phyloP scores from a whole-genome alignment of 2,797 vertebrate genomes.

The Macroramphosus scolopax region DNA sequence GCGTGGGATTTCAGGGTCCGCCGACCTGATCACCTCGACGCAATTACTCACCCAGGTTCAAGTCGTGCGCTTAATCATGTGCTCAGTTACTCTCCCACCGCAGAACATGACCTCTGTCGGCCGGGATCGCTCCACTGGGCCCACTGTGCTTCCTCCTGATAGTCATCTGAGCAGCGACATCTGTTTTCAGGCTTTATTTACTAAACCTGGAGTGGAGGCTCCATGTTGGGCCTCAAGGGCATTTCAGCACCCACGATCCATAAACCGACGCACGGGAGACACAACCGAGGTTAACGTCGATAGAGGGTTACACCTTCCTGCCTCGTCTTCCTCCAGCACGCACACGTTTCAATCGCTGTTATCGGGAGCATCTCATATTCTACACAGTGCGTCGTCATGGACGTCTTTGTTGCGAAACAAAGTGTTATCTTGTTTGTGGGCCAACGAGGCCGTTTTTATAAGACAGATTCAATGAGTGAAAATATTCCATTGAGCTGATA shows the following conservation, averaged over 20 bases:
- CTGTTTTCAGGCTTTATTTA: conserved; percentile 61
- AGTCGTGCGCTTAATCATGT: conserved; percentile 45
- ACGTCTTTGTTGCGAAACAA: conserved; percentile 48
- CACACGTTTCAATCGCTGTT: too few species aligned
- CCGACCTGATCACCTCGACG: too few species aligned
- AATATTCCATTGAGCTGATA: background rate
- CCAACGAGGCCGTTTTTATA: conserved; percentile 7
- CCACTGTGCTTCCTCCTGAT: conserved; percentile 48
- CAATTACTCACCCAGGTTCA: conserved; percentile 57
- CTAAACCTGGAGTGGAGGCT: conserved; percentile 48
- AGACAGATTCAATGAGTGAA: conserved; percentile 8
- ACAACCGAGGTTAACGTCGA: conserved; percentile 42
- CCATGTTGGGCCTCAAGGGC: conserved; percentile 48
- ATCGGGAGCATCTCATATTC: too few species aligned
- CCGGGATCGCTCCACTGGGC: conserved; percentile 43
- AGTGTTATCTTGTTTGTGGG: conserved; percentile 37
- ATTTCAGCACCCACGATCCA: conserved; percentile 47
- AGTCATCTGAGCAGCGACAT: conserved; percentile 46
- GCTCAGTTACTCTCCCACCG: conserved; percentile 47
- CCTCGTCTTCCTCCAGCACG: too few species aligned
- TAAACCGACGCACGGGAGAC: conserved; percentile 49
- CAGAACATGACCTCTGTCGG: conserved; percentile 55
- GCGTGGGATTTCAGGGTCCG: too few species aligned
- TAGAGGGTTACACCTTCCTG: too few species aligned
- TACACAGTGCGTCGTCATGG: background rate